Evolutionary conservation across 1,140 invertebrate species (phyloP).

Genomic region (Hypsibius dujardini): DNA sequence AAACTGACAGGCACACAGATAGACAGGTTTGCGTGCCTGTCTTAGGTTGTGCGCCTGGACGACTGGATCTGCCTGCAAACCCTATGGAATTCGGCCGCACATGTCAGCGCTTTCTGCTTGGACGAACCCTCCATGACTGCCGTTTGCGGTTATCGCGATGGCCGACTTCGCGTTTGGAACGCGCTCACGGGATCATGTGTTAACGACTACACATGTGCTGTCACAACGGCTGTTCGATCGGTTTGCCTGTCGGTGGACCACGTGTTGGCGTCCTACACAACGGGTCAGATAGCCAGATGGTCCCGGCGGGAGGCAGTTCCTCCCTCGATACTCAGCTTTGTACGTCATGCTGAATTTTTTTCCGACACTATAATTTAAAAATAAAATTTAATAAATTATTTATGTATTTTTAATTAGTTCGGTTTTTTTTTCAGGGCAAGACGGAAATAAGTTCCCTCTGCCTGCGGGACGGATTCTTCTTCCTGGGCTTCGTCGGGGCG

Average conservation of each 20-base stretch:
- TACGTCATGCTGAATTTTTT: too few relatives aligned
- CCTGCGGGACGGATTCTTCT: neutral
- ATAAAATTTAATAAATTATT: too few relatives aligned
- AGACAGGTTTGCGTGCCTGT: too few relatives aligned
- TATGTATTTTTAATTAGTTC: too few relatives aligned
- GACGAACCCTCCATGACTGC: neutral
- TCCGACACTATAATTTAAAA: too few relatives aligned
- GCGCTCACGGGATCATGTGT: neutral
- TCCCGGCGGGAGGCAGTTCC: too few relatives aligned
- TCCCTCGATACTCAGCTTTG: too few relatives aligned
- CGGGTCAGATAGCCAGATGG: neutral
- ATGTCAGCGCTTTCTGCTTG: neutral
- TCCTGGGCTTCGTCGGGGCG: neutral
- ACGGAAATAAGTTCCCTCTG: neutral
- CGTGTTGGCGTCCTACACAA: neutral
- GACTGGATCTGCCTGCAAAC: neutral
- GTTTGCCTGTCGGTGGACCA: neutral
- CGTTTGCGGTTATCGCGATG: neutral
- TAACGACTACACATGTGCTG: neutral
- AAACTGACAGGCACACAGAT: too few relatives aligned
- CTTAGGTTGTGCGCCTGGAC: neutral
- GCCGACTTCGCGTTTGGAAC: neutral
- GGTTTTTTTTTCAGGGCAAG: neutral
- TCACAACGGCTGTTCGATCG: neutral
- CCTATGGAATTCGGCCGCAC: neutral